Evolutionary conservation across 2,797 vertebrate genomes (phyloP).

Genomic region (Myripristis murdjan): DNA sequence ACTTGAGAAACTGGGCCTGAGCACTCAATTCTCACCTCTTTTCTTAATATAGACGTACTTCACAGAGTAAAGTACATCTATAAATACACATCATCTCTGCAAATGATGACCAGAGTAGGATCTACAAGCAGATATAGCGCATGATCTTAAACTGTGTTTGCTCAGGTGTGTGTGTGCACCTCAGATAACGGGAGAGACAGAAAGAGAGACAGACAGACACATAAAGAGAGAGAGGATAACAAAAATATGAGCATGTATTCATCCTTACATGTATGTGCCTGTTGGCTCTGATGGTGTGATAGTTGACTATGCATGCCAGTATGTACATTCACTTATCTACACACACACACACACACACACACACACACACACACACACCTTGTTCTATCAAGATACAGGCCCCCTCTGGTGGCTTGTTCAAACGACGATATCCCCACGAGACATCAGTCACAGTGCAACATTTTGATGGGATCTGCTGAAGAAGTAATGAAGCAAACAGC

Average conservation of each 20-base stretch:
- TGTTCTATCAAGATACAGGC: slow-evolving; percentile 17
- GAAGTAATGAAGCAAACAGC: slow-evolving; percentile 22
- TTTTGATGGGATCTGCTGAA: slow-evolving; percentile 17
- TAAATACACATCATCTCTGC: slow-evolving; percentile 36
- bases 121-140: slow-evolving; percentile 23
- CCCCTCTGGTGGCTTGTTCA: slow-evolving; percentile 50
- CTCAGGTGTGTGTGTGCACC: background rate
- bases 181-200: background rate
- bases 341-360: no score
- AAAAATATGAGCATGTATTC: no score
- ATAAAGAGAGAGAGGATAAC: background rate
- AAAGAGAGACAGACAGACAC: background rate
- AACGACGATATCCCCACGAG: slow-evolving; percentile 24
- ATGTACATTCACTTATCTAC: background rate
- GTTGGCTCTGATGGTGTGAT: no score
- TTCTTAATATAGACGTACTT: slow-evolving; percentile 31
- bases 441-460: slow-evolving; percentile 27
- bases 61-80: slow-evolving; percentile 13
- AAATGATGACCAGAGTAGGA: slow-evolving; percentile 26
- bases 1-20: slow-evolving; percentile 34
- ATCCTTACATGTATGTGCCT: no score
- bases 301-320: background rate
- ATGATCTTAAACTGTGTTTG: background rate
- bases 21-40: slow-evolving; percentile 25
- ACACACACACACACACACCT: background rate